Evolutionary conservation across 2,888 invertebrate species (phyloP).

Genomic region (Drosophila anceps): DNA sequence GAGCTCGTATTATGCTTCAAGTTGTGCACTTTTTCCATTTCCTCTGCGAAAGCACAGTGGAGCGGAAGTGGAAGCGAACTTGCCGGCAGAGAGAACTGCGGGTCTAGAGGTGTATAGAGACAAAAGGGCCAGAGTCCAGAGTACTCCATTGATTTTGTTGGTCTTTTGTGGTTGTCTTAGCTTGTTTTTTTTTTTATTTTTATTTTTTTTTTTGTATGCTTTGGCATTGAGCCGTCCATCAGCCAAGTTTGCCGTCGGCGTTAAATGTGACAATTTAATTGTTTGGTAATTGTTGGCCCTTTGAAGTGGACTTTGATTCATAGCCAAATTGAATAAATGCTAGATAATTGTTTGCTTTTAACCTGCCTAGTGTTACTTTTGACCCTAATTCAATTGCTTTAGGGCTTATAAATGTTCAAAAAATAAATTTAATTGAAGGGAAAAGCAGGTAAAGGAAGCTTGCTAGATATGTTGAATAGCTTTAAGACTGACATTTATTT

Average conservation of each 20-base stretch:
- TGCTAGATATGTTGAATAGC: too few relatives aligned
- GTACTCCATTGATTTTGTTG: conserved; percentile 53
- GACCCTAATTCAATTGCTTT: conserved; percentile 30
- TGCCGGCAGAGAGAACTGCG: conserved; percentile 1
- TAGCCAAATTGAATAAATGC: conserved; percentile 58
- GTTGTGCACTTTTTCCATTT: conserved; percentile 72
- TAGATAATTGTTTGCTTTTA: conserved; percentile 13
- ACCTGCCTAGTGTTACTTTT: conserved; percentile 15
- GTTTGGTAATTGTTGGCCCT: conserved; percentile 73
- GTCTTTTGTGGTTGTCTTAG: conserved; percentile 52
- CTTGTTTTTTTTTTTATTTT: conserved; percentile 4
- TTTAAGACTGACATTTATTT: too few relatives aligned
- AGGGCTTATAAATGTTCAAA: background rate
- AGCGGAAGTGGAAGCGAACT: conserved; percentile 49
- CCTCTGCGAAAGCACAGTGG: conserved; percentile 50
- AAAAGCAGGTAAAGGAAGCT: background rate
- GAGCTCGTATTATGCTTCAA: conserved; percentile 65
- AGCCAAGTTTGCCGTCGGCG: conserved; percentile 41
- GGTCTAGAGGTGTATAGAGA: conserved; percentile 18
- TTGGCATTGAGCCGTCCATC: conserved; percentile 19
- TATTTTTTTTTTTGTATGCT: background rate
- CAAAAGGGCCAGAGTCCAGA: conserved; percentile 36
- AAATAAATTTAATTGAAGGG: background rate
- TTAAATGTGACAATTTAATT: conserved; percentile 78
- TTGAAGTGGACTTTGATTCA: conserved; percentile 62